These are phyloP conservation scores for Hippasteria phrygiana DNA, from an alignment of 53 echinoderm and acorn worm species.

Conservation along the genomic window DNA sequence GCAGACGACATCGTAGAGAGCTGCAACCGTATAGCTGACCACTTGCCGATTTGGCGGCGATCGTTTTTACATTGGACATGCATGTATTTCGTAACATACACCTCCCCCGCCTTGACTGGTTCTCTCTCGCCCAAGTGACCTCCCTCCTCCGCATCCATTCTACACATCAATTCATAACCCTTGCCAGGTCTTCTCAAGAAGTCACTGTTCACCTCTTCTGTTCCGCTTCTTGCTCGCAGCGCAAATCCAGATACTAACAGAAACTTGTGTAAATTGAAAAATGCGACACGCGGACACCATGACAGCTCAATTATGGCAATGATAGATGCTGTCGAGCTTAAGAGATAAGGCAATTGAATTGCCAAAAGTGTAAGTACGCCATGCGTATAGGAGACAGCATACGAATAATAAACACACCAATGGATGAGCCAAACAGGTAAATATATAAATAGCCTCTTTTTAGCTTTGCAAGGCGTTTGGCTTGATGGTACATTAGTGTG, in stretches of 20 bases:
- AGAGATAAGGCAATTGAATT: constrained; percentile 29
- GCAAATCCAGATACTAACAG: not conserved
- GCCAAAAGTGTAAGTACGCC: constrained; percentile 13
- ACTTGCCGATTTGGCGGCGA: too few species aligned
- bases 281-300: constrained; percentile 15
- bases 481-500: constrained; percentile 47
- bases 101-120: not conserved
- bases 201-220: not conserved
- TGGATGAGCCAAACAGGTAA: constrained; percentile 44
- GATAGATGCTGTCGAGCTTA: constrained; percentile 39
- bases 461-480: not conserved
- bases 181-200: not conserved
- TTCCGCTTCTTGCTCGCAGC: not conserved
- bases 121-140: constrained; percentile 3
- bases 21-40: too few species aligned
- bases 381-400: constrained; percentile 27
- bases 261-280: constrained; percentile 56
- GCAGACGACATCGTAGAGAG: too few species aligned
- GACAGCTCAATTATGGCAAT: constrained; percentile 58
- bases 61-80: too few species aligned
- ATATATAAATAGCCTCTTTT: constrained; percentile 56
- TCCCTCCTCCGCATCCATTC: not conserved
- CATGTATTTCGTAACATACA: not conserved
- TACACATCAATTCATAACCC: not conserved
- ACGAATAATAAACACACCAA: constrained; percentile 51